Evolutionary conservation across 2,113 vertebrate species (phyloP).

Genomic region (Phocoena sinus): DNA sequence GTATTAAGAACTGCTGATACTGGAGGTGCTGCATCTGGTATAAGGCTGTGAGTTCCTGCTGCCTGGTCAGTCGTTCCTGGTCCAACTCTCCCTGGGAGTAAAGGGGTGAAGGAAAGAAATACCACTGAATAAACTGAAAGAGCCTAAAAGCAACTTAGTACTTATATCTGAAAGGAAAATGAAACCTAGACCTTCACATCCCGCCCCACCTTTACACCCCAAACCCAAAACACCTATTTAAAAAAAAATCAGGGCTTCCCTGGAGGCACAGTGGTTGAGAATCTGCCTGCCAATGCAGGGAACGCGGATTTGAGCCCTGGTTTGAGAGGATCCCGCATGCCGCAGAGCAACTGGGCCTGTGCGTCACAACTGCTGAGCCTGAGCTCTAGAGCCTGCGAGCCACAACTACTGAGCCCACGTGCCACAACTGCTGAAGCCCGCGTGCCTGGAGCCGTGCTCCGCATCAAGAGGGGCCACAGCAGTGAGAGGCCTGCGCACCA

Average conservation of each 20-base stretch:
- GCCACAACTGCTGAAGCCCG: no score
- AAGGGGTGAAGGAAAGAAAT: slow-evolving; percentile 19
- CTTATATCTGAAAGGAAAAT: background rate
- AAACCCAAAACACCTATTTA: background rate
- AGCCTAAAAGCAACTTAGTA: background rate
- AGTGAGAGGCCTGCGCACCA: no score
- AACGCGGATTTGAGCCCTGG: no score
- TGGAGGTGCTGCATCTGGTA: slow-evolving; percentile 97
- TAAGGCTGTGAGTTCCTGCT: slow-evolving; percentile 93
- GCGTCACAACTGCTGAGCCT: no score
- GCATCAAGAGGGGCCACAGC: no score
- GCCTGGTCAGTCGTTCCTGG: slow-evolving; percentile 94
- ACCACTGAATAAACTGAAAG: background rate
- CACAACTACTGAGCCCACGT: no score
- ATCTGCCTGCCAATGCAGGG: no score
- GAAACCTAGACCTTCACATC: background rate
- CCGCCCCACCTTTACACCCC: background rate
- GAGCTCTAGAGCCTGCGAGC: no score
- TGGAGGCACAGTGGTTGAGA: no score
- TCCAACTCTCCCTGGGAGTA: slow-evolving; percentile 89
- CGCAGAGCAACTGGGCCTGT: no score
- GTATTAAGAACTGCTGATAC: slow-evolving; percentile 96
- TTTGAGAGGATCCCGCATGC: no score
- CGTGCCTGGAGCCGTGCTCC: no score
- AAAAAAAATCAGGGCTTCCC: background rate